A percentile compares a stretch with the other conserved stretches of the same genome.
phyloP scores from a whole-genome alignment of 2,113 vertebrate species.

The Climacteris rufus region DNA sequence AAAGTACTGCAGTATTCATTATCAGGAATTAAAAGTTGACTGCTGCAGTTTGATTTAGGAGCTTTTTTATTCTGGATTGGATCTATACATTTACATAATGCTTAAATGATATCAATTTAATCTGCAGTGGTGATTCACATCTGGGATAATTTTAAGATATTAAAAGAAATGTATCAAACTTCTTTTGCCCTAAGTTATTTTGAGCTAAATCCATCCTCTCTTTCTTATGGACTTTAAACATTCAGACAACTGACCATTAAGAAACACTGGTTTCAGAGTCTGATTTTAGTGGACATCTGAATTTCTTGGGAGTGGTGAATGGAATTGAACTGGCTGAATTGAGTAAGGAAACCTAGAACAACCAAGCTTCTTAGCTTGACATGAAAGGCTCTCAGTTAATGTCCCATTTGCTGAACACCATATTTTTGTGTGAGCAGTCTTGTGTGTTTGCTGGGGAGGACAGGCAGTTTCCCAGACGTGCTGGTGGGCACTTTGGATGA shows the following conservation, averaged over 20 bases:
- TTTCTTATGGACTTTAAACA: neutral
- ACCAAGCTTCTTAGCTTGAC: neutral
- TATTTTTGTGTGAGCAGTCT: neutral
- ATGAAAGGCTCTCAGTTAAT: neutral
- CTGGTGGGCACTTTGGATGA: neutral
- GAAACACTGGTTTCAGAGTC: neutral
- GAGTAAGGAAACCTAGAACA: neutral
- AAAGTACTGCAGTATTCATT: neutral
- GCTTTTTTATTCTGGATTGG: neutral
- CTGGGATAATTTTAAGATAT: neutral
- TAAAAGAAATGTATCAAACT: neutral
- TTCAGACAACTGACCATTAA: neutral
- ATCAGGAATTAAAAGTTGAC: neutral
- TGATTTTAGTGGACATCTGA: neutral
- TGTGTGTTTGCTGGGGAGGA: neutral
- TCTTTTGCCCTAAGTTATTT: neutral
- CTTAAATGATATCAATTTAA: neutral
- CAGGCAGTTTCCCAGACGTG: accelerated
- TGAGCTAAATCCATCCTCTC: neutral
- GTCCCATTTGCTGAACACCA: neutral
- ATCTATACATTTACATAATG: neutral
- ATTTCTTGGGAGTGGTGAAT: neutral
- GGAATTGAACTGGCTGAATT: neutral
- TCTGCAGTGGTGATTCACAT: neutral
- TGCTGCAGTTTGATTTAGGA: neutral